phyloP scores from a whole-genome alignment of 2,797 vertebrate species.

The Okamejei kenojei region DNA sequence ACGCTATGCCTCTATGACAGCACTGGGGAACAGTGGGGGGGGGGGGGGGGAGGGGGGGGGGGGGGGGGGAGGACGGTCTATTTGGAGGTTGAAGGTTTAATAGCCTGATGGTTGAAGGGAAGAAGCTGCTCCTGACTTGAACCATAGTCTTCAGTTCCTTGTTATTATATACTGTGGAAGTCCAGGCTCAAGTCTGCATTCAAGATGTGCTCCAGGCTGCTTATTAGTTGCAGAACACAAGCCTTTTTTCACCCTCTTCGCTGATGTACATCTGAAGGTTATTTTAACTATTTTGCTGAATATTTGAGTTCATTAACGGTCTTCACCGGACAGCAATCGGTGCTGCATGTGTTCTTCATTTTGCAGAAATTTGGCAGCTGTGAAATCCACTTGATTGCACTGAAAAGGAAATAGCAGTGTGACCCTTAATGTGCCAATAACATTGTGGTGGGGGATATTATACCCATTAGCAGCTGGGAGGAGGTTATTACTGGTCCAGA shows the following conservation, averaged over 20 bases:
- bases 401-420: slow-evolving; percentile 35
- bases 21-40: too few relatives aligned
- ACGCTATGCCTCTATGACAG: too few relatives aligned
- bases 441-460: background rate
- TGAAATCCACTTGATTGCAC: slow-evolving; percentile 32
- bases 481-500: slow-evolving; percentile 25
- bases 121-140: too few relatives aligned
- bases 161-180: background rate
- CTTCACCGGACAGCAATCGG: slow-evolving; percentile 16
- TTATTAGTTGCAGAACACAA: background rate
- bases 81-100: too few relatives aligned
- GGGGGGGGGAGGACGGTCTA: too few relatives aligned
- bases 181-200: background rate
- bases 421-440: slow-evolving; percentile 15
- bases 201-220: background rate
- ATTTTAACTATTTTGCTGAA: slow-evolving; percentile 31
- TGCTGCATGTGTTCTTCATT: slow-evolving; percentile 36
- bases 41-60: too few relatives aligned
- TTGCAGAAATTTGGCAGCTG: slow-evolving; percentile 20
- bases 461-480: background rate
- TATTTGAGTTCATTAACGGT: background rate
- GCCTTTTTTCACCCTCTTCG: background rate
- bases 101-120: too few relatives aligned
- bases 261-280: slow-evolving; percentile 14
- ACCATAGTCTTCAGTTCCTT: too few relatives aligned